Base-by-base conservation (phyloP, 2,888 invertebrate genomes). In the Plebejus anna region DNA sequence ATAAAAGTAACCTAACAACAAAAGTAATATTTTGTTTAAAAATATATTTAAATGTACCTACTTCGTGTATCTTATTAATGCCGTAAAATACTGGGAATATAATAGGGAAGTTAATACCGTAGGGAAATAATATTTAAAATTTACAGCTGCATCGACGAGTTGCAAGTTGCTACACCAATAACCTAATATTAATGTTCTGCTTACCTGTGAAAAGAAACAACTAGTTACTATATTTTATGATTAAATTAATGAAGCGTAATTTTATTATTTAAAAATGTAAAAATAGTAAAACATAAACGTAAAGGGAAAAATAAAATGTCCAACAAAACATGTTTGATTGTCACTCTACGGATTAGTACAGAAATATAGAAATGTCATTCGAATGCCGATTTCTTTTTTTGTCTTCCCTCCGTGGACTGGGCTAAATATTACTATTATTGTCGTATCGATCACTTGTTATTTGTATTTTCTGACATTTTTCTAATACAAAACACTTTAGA, bases 351-450 rank as follows among this genome's bases (percentile, higher is more conserved):
- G 77, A 38, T 75, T 82, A 79, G 83, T 83, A 82, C 86, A 88
- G 86, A 86, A 88, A 87, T 83, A 85, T 84, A 83, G 82, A 83
- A 87, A 87, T 83, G 87, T 88, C 89, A 88, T 88, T 86, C 83
- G 84, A 84, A 86, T 85, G 81, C 80, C 83, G 82, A 86, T 86
- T 84, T 86, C 82, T 84, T 85, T 85, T 85, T 87, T 84, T 81
- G 82, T 82, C 81, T 82, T 82, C 85, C 84, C 86, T 81, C 81
- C 81, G 81, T 77, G 80, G 80, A 80, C 80, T n/a, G 78, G 78
- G 80, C 78, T 79, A 79, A 80, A 79, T 75, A 82, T 81, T 79
- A 78, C 81, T 79, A 71, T 70, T 70, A 70, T 70, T 38, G 38
- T 61, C 61, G 61, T 61, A 61, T 66, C 66, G 22, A 71, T 71